phyloP scores from a whole-genome alignment of 1,140 invertebrate genomes.

The Cyphomyrmex costatus region DNA sequence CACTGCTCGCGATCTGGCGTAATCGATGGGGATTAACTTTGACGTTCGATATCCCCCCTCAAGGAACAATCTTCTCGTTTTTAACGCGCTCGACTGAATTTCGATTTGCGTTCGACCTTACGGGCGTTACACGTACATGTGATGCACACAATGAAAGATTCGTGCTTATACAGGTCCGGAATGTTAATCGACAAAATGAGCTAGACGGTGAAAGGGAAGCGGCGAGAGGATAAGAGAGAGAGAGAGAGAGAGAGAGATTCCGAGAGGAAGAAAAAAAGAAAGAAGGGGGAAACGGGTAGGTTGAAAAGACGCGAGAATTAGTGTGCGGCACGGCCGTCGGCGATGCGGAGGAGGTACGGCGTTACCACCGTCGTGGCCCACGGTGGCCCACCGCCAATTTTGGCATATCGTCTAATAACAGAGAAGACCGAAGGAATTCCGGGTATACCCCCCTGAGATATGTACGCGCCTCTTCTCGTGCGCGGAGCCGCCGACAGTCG shows the following conservation, averaged over 20 bases:
- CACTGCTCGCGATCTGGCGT: constrained; percentile 58
- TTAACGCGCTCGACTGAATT: constrained; percentile 67
- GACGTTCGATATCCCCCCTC: constrained; percentile 64
- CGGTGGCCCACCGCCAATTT: constrained; percentile 83
- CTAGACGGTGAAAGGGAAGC: constrained; percentile 39
- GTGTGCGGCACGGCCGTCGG: constrained; percentile 65
- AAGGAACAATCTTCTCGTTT: constrained; percentile 73
- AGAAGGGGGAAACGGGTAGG: constrained; percentile 38
- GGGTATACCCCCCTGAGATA: constrained; percentile 60
- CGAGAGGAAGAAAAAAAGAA: constrained; percentile 34
- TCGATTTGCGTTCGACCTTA: constrained; percentile 27
- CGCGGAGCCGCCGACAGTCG: constrained; percentile 42
- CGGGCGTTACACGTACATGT: constrained; percentile 37
- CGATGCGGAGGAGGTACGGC: constrained; percentile 68
- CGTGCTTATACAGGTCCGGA: constrained; percentile 61
- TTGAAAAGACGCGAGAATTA: constrained; percentile 75
- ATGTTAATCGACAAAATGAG: constrained; percentile 65
- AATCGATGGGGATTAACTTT: constrained; percentile 50
- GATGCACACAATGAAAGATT: constrained; percentile 31
- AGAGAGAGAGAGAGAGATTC: constrained; percentile 46
- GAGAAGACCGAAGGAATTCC: constrained; percentile 73
- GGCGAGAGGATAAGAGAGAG: neutral
- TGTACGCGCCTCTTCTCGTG: constrained; percentile 66
- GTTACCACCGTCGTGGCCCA: constrained; percentile 71
- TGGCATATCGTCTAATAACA: constrained; percentile 85